phyloP scores from a whole-genome alignment of 2,888 invertebrate genomes.

The Scelioninae gen. 1 region DNA sequence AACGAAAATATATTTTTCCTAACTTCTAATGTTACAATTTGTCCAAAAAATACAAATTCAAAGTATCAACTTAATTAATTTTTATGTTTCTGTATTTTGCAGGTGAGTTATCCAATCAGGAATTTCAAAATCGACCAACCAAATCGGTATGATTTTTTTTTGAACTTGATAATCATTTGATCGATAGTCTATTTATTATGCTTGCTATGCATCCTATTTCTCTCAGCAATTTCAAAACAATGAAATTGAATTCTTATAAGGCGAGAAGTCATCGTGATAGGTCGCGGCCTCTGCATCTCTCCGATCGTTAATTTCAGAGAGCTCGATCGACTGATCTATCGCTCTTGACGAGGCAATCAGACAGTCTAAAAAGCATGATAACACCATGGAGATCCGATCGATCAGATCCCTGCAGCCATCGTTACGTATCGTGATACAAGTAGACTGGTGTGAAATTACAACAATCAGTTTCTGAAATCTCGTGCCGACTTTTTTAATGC shows the following conservation, averaged over 20 bases:
- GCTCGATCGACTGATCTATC: conserved; percentile 75
- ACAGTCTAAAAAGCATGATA: conserved; percentile 68
- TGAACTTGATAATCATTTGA: conserved; percentile 13
- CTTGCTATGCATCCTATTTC: conserved; percentile 8
- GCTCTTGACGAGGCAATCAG: conserved; percentile 72
- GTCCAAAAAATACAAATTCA: too few species aligned
- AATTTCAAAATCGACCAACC: too few species aligned
- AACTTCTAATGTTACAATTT: too few species aligned
- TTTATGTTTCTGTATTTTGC: too few species aligned
- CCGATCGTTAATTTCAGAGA: conserved; percentile 77
- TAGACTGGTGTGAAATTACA: conserved; percentile 65
- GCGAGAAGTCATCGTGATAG: conserved; percentile 60
- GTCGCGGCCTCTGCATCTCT: conserved; percentile 69
- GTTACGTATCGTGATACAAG: conserved; percentile 64
- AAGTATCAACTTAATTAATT: too few species aligned
- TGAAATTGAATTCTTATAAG: conserved; percentile 61
- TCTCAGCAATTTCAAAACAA: conserved; percentile 53
- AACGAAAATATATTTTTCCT: too few species aligned
- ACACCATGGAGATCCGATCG: conserved; percentile 59
- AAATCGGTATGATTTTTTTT: conserved; percentile 33
- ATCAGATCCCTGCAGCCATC: conserved; percentile 57
- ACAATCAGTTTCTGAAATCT: conserved; percentile 61
- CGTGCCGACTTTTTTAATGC: conserved; percentile 35
- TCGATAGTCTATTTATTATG: conserved; percentile 37
- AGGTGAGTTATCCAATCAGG: too few species aligned